These are phyloP conservation scores for Marmota flaviventris DNA, from an alignment of 2,113 vertebrate species.

Conservation along the genomic window DNA sequence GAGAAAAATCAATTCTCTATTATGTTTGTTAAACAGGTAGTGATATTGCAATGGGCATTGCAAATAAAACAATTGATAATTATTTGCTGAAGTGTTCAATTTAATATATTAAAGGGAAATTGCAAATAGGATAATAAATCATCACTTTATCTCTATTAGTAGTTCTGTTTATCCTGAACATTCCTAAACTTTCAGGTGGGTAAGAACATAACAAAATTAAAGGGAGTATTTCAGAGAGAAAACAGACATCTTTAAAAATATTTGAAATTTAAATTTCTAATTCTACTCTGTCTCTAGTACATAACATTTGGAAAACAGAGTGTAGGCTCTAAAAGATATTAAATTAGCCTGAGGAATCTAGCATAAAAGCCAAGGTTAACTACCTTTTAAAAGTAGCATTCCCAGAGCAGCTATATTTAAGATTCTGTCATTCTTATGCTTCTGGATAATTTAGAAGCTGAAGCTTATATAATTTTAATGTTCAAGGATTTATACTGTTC, in stretches of 20 bases:
- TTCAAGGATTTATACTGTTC: slow-evolving; percentile 60
- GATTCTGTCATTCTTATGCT: slow-evolving; percentile 2
- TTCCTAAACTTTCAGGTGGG: background rate
- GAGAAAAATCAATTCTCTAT: slow-evolving; percentile 87
- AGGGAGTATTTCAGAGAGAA: slow-evolving; percentile 45
- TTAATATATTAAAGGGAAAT: slow-evolving; percentile 70
- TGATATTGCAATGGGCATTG: slow-evolving; percentile 60
- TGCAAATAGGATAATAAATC: slow-evolving; percentile 65
- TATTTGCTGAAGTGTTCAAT: slow-evolving; percentile 72
- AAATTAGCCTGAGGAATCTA: slow-evolving; percentile 55
- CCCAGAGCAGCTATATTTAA: slow-evolving; percentile 18
- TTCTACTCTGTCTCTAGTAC: slow-evolving; percentile 31
- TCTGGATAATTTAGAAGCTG: slow-evolving; percentile 53
- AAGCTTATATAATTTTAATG: slow-evolving; percentile 72
- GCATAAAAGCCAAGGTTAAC: slow-evolving; percentile 20
- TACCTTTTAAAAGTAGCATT: slow-evolving; percentile 42
- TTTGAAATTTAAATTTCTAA: slow-evolving; percentile 28
- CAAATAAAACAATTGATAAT: slow-evolving; percentile 80
- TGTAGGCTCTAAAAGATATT: background rate
- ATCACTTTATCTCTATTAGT: slow-evolving; percentile 21
- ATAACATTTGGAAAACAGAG: slow-evolving; percentile 50
- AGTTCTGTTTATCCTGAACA: slow-evolving; percentile 8
- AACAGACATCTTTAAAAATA: slow-evolving; percentile 33
- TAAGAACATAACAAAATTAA: background rate
- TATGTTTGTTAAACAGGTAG: slow-evolving; percentile 85